Base-by-base conservation (phyloP, 2,888 invertebrate genomes). In the Homarus gammarus region DNA sequence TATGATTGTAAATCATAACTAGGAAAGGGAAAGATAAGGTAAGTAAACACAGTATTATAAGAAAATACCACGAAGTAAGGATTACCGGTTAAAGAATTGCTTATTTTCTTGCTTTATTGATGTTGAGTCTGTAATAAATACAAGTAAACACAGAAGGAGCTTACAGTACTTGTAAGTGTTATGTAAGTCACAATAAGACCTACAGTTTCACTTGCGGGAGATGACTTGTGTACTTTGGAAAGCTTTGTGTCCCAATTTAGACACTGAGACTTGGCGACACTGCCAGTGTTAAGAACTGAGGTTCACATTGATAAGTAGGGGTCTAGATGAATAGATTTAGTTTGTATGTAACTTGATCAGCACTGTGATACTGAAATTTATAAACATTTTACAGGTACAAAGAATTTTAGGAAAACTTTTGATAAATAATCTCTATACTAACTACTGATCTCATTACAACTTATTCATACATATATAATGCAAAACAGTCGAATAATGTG, bases 91-190 rank as follows among this genome's bases (percentile, higher is more conserved):
- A 2, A 44, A 75, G 3, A 75, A 75, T 44, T 2, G 12, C 27
- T 5, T 64, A 64, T 44, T 44, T 75, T 49, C 49, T 75, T 40
- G 27, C 75, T 75, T 75, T 75, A 75, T 75, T 75, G 75, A 49
- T 75, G 0, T 75, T 75, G 75, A 75, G 40, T 75, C 49, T 75
- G 75, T 75, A 75, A 75, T 75, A 75, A 75, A 75, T 75, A 75
- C 75, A 75, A 49, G 75, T 75, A 75, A 75, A 75, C 75, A 75
- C 31, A 75, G 75, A 75, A 33, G 75, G 75, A 75, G 27, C 75
- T 75, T 75, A 75, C 75, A 75, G 75, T 75, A 75, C 75, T 75
- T 75, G 75, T 44, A 49, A 44, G 49, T 75, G 75, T 44, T 75
- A n/a, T 44, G 18, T 31, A 44, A 44, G 75, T 44, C 22, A 27